These are phyloP conservation scores for Morinoia aosen DNA, from an alignment of 2,888 invertebrate genomes.

Conservation along the genomic window DNA sequence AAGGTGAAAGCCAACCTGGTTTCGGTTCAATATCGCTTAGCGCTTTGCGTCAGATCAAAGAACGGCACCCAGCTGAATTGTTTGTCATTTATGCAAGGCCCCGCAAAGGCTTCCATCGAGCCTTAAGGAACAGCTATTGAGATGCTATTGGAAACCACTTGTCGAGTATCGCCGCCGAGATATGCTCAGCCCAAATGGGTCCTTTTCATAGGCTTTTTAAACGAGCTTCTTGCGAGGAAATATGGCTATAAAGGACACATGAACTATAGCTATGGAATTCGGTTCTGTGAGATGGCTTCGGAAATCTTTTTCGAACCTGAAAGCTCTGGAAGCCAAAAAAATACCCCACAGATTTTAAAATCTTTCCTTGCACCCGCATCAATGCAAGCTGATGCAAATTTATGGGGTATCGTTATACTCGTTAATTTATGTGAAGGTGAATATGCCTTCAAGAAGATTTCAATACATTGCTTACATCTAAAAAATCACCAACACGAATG, in stretches of 20 bases:
- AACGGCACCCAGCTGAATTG: not conserved
- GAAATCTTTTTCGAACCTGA: not conserved
- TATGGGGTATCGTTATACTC: not conserved
- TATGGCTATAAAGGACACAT: not conserved
- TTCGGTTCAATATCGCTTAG: conserved; percentile 3
- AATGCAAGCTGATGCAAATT: not conserved
- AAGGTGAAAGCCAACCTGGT: not conserved
- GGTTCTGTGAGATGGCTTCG: not conserved
- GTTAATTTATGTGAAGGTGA: not conserved
- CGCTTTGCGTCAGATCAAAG: conserved; percentile 42
- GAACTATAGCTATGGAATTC: conserved; percentile 10
- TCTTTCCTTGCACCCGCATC: not conserved
- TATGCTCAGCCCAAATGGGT: conserved; percentile 31
- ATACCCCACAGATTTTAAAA: not conserved
- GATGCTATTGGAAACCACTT: conserved; percentile 49
- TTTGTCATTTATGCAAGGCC: conserved; percentile 43
- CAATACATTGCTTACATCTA: too few relatives aligned
- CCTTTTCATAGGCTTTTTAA: conserved; percentile 23
- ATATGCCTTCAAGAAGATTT: not conserved
- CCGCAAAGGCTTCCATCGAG: not conserved
- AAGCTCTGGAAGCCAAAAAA: not conserved
- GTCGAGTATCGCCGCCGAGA: conserved; percentile 22
- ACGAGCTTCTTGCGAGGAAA: not conserved
- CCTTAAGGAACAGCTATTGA: conserved; percentile 43
- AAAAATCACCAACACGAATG: too few relatives aligned